phyloP scores from a whole-genome alignment of 2,888 invertebrate species.

The Tinea pellionella region DNA sequence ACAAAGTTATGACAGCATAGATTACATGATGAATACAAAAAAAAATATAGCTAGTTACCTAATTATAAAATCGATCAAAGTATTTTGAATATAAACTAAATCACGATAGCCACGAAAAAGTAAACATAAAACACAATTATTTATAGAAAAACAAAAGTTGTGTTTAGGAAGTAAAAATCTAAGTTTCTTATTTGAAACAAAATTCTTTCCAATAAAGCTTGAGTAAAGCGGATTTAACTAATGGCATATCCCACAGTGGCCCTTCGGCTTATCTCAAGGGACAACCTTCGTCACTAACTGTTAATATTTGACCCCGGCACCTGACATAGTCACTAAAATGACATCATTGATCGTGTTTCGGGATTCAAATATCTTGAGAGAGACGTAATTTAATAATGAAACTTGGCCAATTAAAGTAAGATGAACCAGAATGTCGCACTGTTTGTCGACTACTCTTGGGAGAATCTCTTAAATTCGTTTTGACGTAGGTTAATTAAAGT shows the following conservation, averaged over 20 bases:
- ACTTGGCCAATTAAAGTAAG: slow-evolving; percentile 1
- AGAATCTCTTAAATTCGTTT: neutral
- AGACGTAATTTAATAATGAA: neutral
- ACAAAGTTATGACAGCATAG: neutral
- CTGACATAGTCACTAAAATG: slow-evolving; percentile 9
- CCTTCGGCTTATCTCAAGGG: slow-evolving; percentile 12
- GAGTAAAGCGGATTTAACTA: slow-evolving; percentile 33
- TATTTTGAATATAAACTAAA: too few relatives aligned
- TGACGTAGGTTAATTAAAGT: neutral
- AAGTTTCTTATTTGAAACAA: neutral
- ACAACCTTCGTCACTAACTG: slow-evolving; percentile 15
- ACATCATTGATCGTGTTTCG: slow-evolving; percentile 4
- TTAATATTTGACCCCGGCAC: slow-evolving; percentile 14
- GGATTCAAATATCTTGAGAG: neutral
- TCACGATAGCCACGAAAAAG: too few relatives aligned
- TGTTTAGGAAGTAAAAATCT: neutral
- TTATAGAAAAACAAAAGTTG: neutral
- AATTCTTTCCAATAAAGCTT: slow-evolving; percentile 28
- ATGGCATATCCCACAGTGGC: slow-evolving; percentile 26
- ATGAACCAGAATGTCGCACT: neutral
- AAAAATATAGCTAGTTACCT: neutral
- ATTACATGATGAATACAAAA: neutral
- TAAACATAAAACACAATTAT: neutral
- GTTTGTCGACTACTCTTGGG: neutral
- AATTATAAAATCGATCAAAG: too few relatives aligned